These are phyloP conservation scores for Eutrigla gurnardus DNA, from an alignment of 2,797 vertebrate species.

Conservation along the genomic window DNA sequence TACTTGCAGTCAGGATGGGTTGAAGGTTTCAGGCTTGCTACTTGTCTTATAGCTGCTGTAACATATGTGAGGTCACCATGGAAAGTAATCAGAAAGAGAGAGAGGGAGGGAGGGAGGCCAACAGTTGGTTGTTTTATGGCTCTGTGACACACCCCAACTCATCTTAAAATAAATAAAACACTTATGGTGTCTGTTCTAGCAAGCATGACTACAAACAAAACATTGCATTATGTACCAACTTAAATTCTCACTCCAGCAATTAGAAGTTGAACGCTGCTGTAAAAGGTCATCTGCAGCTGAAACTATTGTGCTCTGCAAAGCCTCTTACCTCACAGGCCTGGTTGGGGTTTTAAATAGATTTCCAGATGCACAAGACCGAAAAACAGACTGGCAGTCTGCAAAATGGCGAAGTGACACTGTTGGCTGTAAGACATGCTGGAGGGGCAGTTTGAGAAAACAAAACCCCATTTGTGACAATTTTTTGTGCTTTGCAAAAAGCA, in stretches of 20 bases:
- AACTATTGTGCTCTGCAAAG: slow-evolving; percentile 47
- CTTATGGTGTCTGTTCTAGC: slow-evolving; percentile 36
- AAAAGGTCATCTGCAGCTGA: slow-evolving; percentile 40
- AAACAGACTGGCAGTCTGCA: slow-evolving; percentile 19
- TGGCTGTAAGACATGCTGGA: neutral
- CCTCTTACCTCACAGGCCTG: slow-evolving; percentile 32
- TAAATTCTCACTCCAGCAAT: slow-evolving; percentile 20
- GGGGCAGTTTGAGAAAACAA: neutral
- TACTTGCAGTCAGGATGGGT: neutral
- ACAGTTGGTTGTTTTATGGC: slow-evolving; percentile 54
- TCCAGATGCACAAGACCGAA: slow-evolving; percentile 54
- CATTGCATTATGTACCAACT: slow-evolving; percentile 8
- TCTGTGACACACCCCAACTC: slow-evolving; percentile 33
- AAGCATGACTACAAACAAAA: slow-evolving; percentile 20
- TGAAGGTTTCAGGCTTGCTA: slow-evolving; percentile 34
- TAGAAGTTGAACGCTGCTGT: slow-evolving; percentile 33
- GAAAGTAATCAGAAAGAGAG: slow-evolving; percentile 58
- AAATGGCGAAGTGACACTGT: slow-evolving; percentile 22
- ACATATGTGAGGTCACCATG: slow-evolving; percentile 60
- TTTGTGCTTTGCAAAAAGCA: neutral
- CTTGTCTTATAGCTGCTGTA: slow-evolving; percentile 39
- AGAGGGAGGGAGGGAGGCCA: slow-evolving; percentile 8
- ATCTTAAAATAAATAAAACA: slow-evolving; percentile 58
- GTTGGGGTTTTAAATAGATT: slow-evolving; percentile 53
- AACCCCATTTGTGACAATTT: neutral